A percentile compares a stretch with the other conserved stretches of the same genome.
Conservation (phyloP, 1,140 invertebrate genomes). For the Drosophila orosa region DNA sequence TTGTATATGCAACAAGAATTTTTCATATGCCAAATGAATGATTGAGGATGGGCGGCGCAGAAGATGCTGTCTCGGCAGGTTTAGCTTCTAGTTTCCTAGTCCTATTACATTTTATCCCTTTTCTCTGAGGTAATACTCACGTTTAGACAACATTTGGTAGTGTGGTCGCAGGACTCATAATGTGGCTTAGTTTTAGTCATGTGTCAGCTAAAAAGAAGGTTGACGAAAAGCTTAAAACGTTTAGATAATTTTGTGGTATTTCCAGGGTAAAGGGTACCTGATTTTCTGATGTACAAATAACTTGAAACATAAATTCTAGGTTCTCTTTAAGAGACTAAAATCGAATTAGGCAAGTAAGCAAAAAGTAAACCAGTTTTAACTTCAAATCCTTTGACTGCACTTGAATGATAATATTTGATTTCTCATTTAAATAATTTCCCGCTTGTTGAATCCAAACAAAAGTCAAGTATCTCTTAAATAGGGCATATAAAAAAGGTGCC, state of each 20-base stretch:
- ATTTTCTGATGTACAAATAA: too few relatives aligned
- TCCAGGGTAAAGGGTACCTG: background rate
- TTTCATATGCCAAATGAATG: slow-evolving; percentile 55
- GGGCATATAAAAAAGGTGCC: background rate
- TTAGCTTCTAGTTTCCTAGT: background rate
- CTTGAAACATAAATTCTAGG: too few relatives aligned
- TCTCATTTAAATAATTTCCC: background rate
- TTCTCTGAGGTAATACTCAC: slow-evolving; percentile 2
- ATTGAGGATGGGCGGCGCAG: slow-evolving; percentile 7
- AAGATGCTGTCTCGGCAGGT: slow-evolving; percentile 16
- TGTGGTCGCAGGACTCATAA: slow-evolving; percentile 10
- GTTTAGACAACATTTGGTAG: slow-evolving; percentile 40
- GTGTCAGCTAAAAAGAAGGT: slow-evolving; percentile 66
- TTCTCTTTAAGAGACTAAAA: too few relatives aligned
- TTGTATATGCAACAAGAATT: slow-evolving; percentile 72
- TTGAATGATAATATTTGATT: background rate
- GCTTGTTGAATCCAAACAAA: background rate
- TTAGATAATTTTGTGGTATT: background rate
- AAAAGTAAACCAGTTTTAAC: background rate
- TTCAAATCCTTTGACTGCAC: background rate
- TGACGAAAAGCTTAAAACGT: slow-evolving; percentile 17
- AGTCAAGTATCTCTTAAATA: background rate
- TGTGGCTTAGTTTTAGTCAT: slow-evolving; percentile 44
- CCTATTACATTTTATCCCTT: background rate
- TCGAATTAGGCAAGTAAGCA: too few relatives aligned